These are phyloP conservation scores for Orius insidiosus DNA, from an alignment of 1,140 invertebrate genomes.

Conservation along the genomic window DNA sequence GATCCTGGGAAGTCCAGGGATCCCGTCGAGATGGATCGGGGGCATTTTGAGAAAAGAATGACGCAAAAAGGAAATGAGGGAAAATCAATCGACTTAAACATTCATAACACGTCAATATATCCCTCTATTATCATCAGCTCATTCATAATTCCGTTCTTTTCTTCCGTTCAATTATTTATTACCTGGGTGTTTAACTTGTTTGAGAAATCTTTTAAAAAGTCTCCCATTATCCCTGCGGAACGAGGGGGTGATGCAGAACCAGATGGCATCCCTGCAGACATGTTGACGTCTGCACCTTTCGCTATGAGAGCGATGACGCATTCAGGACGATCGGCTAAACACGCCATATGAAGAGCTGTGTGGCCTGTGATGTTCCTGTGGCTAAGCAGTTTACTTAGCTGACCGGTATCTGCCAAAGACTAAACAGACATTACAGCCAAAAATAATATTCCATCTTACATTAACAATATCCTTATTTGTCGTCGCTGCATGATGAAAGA, in stretches of 20 bases:
- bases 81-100: too few species aligned
- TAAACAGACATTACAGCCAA: neutral
- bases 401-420: neutral
- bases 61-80: neutral
- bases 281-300: constrained; percentile 71
- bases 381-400: constrained; percentile 34
- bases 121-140: too few species aligned
- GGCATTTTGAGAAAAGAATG: neutral
- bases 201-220: constrained; percentile 37
- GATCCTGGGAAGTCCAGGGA: too few species aligned
- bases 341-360: constrained; percentile 74
- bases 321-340: constrained; percentile 63
- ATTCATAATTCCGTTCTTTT: neutral
- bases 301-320: constrained; percentile 67
- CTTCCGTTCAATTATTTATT: neutral
- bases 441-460: constrained; percentile 30
- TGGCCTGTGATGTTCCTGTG: constrained; percentile 60
- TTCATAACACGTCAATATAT: too few species aligned
- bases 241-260: constrained; percentile 24
- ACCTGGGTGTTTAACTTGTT: neutral
- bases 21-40: too few species aligned
- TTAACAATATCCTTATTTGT: constrained; percentile 65
- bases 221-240: constrained; percentile 40
- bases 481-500: constrained; percentile 68
- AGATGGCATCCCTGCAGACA: constrained; percentile 30